Base-by-base conservation (phyloP, 2,113 vertebrate genomes). In the Pygoscelis adeliae region DNA sequence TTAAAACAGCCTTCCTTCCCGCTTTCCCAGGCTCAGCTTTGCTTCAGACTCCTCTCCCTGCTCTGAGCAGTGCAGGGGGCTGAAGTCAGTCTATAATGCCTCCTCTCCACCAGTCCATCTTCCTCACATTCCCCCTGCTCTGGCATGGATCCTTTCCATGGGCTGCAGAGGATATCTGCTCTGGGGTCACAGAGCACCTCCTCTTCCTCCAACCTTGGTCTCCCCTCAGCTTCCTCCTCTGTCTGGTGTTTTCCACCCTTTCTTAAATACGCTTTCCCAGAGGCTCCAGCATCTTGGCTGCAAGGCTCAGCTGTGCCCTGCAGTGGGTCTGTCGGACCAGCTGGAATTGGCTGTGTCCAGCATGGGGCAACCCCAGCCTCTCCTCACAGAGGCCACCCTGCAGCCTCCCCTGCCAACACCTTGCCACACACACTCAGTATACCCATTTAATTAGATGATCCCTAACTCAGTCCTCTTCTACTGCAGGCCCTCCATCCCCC, bases 321-420 rank as follows among this genome's bases (percentile, higher is more conserved):
- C 1, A 0, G 1, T 13, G 25, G 27, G 21, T 10, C 29, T 1
- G 2, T 2, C 2, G 0, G 32, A 50, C 49, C 2, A 2, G 18
- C 15, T 15, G 13, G 58, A 52, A 46, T 8, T 0, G 0, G 27
- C 20, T 16, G 23, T 13, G 19, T 6, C 34, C 2, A 5, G 77
- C 53, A 63, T 1, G 0, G 17, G 67, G 34, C 26, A 76, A 22
- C 23, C 12, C 27, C 3, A 1, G n/a, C 20, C 13, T 6, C 30
- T 22, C 63, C 74, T 76, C 40, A 36, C 34, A 59, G 19, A 27
- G 76, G 13, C 40, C 3, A 1, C 9, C 29, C 15, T 52, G 6
- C 6, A 26, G 36, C 16, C 32, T 18, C 11, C 30, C 6, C 25
- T 66, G 36, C 22, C 70, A 32, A 8, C 21, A 18, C 30, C 62